Percentiles rank a stretch among this genome's conserved stretches.
Conservation (phyloP, 2,113 vertebrate species). For the Poeciliopsis prolifica region DNA sequence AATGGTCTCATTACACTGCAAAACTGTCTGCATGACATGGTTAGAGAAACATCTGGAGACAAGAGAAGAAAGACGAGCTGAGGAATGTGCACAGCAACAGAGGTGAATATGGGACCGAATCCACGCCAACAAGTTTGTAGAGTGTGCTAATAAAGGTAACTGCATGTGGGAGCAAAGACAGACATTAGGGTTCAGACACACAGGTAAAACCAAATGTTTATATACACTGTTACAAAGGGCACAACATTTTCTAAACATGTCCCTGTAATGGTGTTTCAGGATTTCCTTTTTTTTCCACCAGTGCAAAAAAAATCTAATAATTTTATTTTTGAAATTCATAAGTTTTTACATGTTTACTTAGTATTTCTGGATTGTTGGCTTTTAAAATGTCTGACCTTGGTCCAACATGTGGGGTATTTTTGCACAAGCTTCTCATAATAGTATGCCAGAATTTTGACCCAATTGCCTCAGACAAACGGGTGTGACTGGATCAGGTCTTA, state of each 20-base stretch:
- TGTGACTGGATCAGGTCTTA: too few species aligned
- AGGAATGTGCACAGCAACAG: constrained; percentile 33
- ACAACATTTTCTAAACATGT: neutral
- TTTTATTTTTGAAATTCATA: too few species aligned
- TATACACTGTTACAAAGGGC: neutral
- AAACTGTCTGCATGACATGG: constrained; percentile 38
- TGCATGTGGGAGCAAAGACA: constrained; percentile 43
- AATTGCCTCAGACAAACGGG: too few species aligned
- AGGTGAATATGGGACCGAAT: constrained; percentile 28
- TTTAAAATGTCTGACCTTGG: too few species aligned
- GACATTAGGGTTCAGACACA: constrained; percentile 25
- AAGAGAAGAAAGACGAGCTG: constrained; percentile 35
- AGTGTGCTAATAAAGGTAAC: constrained; percentile 45
- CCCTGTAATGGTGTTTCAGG: neutral
- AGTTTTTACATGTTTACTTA: too few species aligned
- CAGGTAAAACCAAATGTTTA: neutral
- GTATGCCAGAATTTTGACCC: too few species aligned
- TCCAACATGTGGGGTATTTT: too few species aligned
- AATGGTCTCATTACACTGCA: constrained; percentile 34
- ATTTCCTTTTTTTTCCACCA: neutral
- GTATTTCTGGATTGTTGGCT: too few species aligned
- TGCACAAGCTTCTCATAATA: too few species aligned
- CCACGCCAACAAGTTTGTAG: constrained; percentile 28
- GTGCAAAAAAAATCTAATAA: neutral
- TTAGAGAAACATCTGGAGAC: constrained; percentile 64